These are phyloP conservation scores for Lepus timidus DNA, from an alignment of 2,113 vertebrate species.

Conservation along the genomic window DNA sequence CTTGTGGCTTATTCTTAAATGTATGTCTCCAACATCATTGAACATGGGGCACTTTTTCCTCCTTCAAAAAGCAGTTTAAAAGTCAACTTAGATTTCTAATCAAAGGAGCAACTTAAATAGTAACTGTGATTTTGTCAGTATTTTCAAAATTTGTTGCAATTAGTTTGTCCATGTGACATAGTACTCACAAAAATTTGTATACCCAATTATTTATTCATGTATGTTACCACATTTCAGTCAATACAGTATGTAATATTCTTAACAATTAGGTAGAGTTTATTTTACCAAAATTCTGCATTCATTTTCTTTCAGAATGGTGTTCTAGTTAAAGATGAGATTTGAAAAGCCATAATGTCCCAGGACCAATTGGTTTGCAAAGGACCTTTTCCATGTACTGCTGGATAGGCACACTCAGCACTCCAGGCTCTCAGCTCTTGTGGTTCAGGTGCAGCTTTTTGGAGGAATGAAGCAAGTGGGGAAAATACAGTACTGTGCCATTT, in stretches of 20 bases:
- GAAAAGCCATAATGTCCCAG: background rate
- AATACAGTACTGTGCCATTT: background rate
- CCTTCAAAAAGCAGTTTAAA: constrained; percentile 23
- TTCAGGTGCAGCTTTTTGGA: background rate
- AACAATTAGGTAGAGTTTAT: background rate
- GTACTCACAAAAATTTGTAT: background rate
- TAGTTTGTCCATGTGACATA: background rate
- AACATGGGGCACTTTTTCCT: background rate
- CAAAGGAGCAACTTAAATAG: background rate
- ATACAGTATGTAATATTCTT: background rate
- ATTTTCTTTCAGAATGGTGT: background rate
- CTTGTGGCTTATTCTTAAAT: background rate
- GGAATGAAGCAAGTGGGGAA: background rate
- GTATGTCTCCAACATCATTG: background rate
- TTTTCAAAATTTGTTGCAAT: background rate
- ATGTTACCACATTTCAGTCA: background rate
- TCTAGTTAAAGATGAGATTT: background rate
- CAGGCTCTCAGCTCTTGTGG: background rate
- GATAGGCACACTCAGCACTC: background rate
- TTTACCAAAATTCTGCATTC: background rate
- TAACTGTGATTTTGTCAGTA: background rate
- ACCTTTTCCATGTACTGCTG: background rate
- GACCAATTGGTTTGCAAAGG: background rate
- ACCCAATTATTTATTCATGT: background rate
- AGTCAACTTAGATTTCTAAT: background rate